Evolutionary conservation across 2,888 invertebrate genomes (phyloP), one percentile per base, ranked within the genome.

Genomic region (Trissolcus japonicus): DNA sequence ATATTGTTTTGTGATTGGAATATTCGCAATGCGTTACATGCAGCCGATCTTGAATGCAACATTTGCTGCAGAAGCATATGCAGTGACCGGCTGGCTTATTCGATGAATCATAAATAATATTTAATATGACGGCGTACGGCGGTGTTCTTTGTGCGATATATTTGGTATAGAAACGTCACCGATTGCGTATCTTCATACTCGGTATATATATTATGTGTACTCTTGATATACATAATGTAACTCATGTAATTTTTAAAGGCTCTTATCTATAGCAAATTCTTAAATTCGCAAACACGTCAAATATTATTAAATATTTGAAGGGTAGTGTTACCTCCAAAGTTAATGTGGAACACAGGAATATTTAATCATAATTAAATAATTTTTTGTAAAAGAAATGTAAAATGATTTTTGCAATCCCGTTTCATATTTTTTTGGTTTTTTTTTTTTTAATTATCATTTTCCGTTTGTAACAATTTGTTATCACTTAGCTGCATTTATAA

Each of bases 1-100:
- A 89, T 88, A 88, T 88, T 89, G 87, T 87, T 89, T 88, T 88
- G 85, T 86, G 88, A 89, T 89, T 88, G 88, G 85, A 79, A 79
- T 73, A 61, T 69, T 69, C 66, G 79, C 69, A 75, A 76, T 79
- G 72, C 72, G 80, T 81, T 79, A 78, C 77, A 79, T 63, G 72
- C 43, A 59, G 56, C 71, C 60, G 72, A 69, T 54, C 55, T 69
- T 65, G 68, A 69, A 63, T 75, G 72, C 66, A 78, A 73, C 62
- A 54, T 77, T 78, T 63, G 62, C 76, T 75, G 62, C 50, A 68
- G 48, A 75, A 59, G 54, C 59, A 57, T 40, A 25, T 57, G 67
- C 65, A 68, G 76, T 76, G 74, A 72, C 77, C 78, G 74, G 66
- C 79, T 83, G 84, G 83, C 83, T 85, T 84, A 81, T 84, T 83